Conservation (phyloP, 2,113 vertebrate genomes). For the Brachirus orientalis region DNA sequence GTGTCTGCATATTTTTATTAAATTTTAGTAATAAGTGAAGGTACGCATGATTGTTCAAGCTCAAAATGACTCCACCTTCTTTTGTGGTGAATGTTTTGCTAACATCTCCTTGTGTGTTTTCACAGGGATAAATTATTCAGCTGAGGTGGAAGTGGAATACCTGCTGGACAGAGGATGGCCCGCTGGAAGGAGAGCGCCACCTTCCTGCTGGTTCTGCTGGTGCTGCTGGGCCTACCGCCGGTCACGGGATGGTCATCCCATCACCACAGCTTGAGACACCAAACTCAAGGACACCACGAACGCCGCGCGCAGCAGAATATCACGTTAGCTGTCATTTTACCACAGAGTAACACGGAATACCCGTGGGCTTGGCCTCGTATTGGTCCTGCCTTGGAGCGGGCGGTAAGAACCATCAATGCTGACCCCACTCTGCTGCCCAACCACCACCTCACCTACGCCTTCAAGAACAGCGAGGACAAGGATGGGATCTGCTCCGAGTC, state of each 20-base stretch:
- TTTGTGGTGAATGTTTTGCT: slow-evolving; percentile 2
- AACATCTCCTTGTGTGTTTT: slow-evolving; percentile 20
- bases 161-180: slow-evolving; percentile 47
- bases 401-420: slow-evolving; percentile 75
- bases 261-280: slow-evolving; percentile 9
- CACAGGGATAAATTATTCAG: slow-evolving; percentile 12
- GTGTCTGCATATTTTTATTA: slow-evolving; percentile 1
- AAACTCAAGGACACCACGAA: slow-evolving; percentile 10
- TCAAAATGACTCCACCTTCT: background rate
- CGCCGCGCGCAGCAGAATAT: slow-evolving; percentile 62
- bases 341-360: slow-evolving; percentile 87
- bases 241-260: background rate
- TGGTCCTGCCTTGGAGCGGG: slow-evolving; percentile 86
- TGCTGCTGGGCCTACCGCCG: slow-evolving; percentile 7
- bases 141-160: slow-evolving; percentile 1
- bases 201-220: slow-evolving; percentile 62
- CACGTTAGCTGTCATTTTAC: slow-evolving; percentile 89
- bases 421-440: slow-evolving; percentile 77
- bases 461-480: slow-evolving; percentile 87
- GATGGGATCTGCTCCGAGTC: slow-evolving; percentile 88
- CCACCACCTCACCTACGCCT: slow-evolving; percentile 77
- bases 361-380: slow-evolving; percentile 95
- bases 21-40: background rate
- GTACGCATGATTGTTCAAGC: background rate
- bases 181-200: background rate